These are phyloP conservation scores for Philopotamus ludificatus DNA, from an alignment of 1,140 invertebrate species.

Conservation along the genomic window DNA sequence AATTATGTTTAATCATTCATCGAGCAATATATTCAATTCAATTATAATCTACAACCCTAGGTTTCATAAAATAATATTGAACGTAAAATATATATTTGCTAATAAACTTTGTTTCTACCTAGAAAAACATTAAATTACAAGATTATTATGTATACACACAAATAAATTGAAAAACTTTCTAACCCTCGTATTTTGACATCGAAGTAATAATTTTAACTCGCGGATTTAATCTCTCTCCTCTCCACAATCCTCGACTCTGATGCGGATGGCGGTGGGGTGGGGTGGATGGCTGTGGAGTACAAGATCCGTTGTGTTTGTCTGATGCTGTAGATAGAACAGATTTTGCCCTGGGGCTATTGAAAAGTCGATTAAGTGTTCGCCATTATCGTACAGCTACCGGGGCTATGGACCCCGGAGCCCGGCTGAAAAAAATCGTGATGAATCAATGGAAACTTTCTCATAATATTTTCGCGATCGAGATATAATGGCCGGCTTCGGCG, in stretches of 20 bases:
- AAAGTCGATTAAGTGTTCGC: constrained; percentile 35
- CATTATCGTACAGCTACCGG: constrained; percentile 14
- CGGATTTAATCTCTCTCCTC: neutral
- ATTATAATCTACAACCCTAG: too few species aligned
- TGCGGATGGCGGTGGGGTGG: neutral
- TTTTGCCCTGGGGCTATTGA: constrained; percentile 32
- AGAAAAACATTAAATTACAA: constrained; percentile 25
- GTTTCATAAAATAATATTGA: neutral
- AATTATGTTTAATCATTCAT: neutral
- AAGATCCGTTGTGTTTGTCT: constrained; percentile 24
- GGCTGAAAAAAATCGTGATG: neutral
- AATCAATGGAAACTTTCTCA: neutral
- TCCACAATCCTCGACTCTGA: neutral
- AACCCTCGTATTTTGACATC: constrained; percentile 12
- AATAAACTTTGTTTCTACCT: too few species aligned
- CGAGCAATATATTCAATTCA: neutral
- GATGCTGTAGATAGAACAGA: constrained; percentile 38
- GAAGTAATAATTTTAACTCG: constrained; percentile 27
- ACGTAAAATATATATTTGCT: too few species aligned
- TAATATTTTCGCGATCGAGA: too few species aligned
- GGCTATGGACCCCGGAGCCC: neutral
- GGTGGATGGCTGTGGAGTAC: too few species aligned
- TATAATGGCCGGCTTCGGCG: too few species aligned
- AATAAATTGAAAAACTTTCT: constrained; percentile 25
- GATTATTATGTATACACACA: constrained; percentile 18